Evolutionary conservation across 2,113 vertebrate species (phyloP).

Genomic region (Triplophysa dalaica): DNA sequence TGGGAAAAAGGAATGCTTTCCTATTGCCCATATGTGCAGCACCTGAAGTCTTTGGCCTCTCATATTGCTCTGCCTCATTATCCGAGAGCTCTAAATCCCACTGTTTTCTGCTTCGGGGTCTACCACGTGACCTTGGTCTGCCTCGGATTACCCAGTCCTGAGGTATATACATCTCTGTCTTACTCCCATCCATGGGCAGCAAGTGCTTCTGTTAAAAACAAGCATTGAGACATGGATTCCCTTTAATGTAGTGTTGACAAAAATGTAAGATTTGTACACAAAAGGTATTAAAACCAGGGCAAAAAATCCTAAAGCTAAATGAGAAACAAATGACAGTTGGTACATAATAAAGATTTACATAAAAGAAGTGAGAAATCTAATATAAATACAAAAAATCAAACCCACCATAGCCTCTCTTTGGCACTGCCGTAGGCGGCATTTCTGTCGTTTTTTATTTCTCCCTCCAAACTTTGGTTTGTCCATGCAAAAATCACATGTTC

Average conservation of each 20-base stretch:
- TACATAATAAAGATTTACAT: neutral
- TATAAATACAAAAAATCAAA: neutral
- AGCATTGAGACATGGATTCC: conserved; percentile 34
- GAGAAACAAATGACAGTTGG: too few relatives aligned
- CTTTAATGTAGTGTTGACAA: neutral
- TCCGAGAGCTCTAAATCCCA: conserved; percentile 63
- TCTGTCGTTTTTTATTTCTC: conserved; percentile 87
- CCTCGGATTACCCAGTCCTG: conserved; percentile 54
- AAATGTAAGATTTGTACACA: too few relatives aligned
- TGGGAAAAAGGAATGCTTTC: conserved; percentile 5
- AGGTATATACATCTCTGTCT: conserved; percentile 47
- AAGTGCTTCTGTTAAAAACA: conserved; percentile 72
- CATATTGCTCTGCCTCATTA: conserved; percentile 64
- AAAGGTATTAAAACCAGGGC: too few relatives aligned
- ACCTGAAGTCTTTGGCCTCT: conserved; percentile 4
- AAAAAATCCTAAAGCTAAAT: too few relatives aligned
- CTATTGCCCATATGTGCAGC: neutral
- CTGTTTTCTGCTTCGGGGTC: conserved; percentile 60
- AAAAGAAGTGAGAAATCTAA: neutral
- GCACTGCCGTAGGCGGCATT: conserved; percentile 86
- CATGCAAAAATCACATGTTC: conserved; percentile 85
- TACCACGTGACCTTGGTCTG: conserved; percentile 62
- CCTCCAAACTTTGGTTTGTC: conserved; percentile 92
- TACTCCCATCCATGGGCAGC: conserved; percentile 69
- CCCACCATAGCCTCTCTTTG: conserved; percentile 84